Percentiles rank a stretch among this genome's conserved stretches.
Evolutionary conservation across 2,888 invertebrate genomes (phyloP).

Genomic region (Callyntrura guangdongensis): DNA sequence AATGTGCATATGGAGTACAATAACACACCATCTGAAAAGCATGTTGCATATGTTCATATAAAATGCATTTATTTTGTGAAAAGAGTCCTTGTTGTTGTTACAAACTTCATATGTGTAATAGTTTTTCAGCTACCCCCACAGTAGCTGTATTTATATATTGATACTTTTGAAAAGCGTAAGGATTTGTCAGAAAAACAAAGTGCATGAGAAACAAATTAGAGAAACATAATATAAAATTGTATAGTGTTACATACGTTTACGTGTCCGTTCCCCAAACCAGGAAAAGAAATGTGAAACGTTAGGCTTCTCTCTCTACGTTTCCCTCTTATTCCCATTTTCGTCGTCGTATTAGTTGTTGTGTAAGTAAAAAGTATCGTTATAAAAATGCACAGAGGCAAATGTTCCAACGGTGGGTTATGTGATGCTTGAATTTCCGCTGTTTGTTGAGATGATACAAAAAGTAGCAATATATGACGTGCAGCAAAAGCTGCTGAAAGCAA

Average conservation of each 20-base stretch:
- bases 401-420: background rate
- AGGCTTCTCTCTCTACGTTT: background rate
- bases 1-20: background rate
- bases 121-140: background rate
- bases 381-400: constrained; percentile 62
- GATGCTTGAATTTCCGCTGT: background rate
- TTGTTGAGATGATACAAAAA: background rate
- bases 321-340: background rate
- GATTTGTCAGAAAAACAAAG: background rate
- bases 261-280: background rate
- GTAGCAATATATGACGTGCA: background rate
- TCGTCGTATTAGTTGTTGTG: constrained; percentile 41
- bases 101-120: background rate
- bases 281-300: constrained; percentile 14
- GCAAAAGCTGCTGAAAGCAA: too few relatives aligned
- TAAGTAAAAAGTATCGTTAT: constrained; percentile 74
- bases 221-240: background rate
- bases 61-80: background rate
- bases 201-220: background rate
- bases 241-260: background rate
- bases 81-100: background rate
- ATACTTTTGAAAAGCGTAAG: background rate
- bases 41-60: background rate
- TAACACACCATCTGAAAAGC: too few relatives aligned
- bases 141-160: background rate